Conservation (phyloP, 2,888 invertebrate genomes). For the Sicus ferrugineus region DNA sequence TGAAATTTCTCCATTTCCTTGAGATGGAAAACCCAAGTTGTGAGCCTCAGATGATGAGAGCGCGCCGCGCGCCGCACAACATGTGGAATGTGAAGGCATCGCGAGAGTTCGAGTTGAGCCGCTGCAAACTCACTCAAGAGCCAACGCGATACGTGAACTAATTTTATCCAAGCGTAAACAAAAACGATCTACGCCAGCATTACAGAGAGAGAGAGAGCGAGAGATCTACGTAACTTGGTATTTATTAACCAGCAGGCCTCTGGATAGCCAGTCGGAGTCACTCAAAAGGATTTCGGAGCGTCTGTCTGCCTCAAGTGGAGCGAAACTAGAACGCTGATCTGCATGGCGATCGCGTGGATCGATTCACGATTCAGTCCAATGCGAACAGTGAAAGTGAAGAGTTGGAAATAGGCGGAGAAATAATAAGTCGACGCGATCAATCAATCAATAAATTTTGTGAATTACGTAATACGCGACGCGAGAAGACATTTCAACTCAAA, state of each 20-base stretch:
- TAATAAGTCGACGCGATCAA: background rate
- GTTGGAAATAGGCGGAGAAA: constrained; percentile 42
- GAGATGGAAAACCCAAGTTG: too few species aligned
- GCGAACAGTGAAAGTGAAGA: constrained; percentile 51
- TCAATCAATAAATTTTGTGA: constrained; percentile 13
- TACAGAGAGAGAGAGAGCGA: constrained; percentile 11
- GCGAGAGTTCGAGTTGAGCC: background rate
- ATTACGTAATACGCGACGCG: background rate
- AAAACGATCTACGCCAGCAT: constrained; percentile 29
- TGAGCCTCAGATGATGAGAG: too few species aligned
- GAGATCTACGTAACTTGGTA: constrained; percentile 28
- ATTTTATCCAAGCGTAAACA: constrained; percentile 26
- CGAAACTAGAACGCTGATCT: constrained; percentile 45
- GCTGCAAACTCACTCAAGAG: constrained; percentile 4
- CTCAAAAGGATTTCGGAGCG: constrained; percentile 44
- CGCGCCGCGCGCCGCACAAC: too few species aligned
- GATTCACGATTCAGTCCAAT: constrained; percentile 51
- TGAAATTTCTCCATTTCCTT: too few species aligned
- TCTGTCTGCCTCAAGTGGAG: constrained; percentile 40
- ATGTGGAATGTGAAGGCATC: too few species aligned
- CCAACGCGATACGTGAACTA: constrained; percentile 26
- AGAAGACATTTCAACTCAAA: background rate
- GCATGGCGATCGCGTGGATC: constrained; percentile 20
- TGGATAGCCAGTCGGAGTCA: constrained; percentile 2
- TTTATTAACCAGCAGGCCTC: background rate